Conservation (phyloP, 2,113 vertebrate genomes). For the Hippocampus abdominalis region DNA sequence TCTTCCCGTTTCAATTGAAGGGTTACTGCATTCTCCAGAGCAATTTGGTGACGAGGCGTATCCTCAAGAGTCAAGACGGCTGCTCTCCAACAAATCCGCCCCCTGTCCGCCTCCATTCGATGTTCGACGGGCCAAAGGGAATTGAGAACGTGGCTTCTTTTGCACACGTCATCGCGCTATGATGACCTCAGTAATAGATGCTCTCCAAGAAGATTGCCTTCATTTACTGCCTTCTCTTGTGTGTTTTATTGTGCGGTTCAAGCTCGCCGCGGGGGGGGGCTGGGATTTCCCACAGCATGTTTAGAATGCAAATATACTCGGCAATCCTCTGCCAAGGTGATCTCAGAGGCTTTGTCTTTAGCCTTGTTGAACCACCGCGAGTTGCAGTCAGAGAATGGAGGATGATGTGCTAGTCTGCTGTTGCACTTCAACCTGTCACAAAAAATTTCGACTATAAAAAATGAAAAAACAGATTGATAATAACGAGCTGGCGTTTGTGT, state of each 20-base stretch:
- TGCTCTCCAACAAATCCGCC: too few species aligned
- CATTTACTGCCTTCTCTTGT: constrained; percentile 40
- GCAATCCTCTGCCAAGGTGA: constrained; percentile 36
- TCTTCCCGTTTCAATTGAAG: too few species aligned
- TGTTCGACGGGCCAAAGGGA: constrained; percentile 26
- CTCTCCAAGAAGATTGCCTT: constrained; percentile 21
- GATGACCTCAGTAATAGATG: constrained; percentile 31
- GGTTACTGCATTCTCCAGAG: too few species aligned
- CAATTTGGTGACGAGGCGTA: too few species aligned
- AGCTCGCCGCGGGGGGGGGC: constrained; percentile 16
- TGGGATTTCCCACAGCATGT: constrained; percentile 23
- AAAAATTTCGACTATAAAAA: constrained; percentile 48
- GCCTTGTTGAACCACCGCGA: constrained; percentile 40
- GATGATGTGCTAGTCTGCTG: constrained; percentile 48
- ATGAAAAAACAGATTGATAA: constrained; percentile 55
- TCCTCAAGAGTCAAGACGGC: too few species aligned
- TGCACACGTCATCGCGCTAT: constrained; percentile 28
- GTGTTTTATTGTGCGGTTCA: constrained; percentile 35
- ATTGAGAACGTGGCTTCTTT: constrained; percentile 23
- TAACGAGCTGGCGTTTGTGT: constrained; percentile 47
- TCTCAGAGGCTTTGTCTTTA: constrained; percentile 44
- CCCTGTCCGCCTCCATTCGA: background rate
- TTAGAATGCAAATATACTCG: constrained; percentile 36
- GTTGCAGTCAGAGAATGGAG: constrained; percentile 32
- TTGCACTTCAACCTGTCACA: constrained; percentile 48